Base-by-base conservation (phyloP, 2,888 invertebrate genomes). In the Clistopyga incitator region DNA sequence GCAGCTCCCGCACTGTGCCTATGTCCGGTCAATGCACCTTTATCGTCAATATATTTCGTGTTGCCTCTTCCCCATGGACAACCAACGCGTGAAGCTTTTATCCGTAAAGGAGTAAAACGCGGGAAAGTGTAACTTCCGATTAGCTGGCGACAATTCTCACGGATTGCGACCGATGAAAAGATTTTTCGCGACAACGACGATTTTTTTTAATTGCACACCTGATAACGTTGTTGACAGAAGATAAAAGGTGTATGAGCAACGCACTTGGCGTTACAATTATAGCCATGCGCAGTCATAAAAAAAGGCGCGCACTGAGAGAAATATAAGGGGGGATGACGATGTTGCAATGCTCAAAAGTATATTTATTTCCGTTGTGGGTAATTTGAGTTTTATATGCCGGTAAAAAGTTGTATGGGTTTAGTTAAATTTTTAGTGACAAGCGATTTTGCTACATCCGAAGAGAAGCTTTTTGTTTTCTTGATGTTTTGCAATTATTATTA, bases 1-100 rank as follows among this genome's bases (percentile, higher is more conserved):
- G 38, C 18, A 79, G 80, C 70, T 81, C 11, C 18, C 77, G 34
- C 38, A 67, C 68, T 85, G 86, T 88, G 86, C 86, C 87, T 88
- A 87, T 87, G 88, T 87, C 86, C 88, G 89, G 90, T 88, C 89
- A 84, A 88, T 86, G 89, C 89, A 88, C 87, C 84, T 75, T 67
- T 59, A 56, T 59, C 79, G 67, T 74, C 50, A 47, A 74, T 80
- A 68, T 50, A 59, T 80, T 80, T 74, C 59, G 86, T 68, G 67
- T 82, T 77, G 82, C 83, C 75, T 67, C 47, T 68, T 76, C 38
- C 80, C 74, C 81, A 76, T 82, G 81, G 64, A 13, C 50, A 50
- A 18, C 18, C n/a, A 23, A 23, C 10, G 3, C 23, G 20, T 1
- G 20, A 3, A 54, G 23, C 61, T 50, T 70, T 70, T 13, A 34